phyloP scores from a whole-genome alignment of 2,888 invertebrate genomes.

The Pseudococcus jackbeardsleyi region DNA sequence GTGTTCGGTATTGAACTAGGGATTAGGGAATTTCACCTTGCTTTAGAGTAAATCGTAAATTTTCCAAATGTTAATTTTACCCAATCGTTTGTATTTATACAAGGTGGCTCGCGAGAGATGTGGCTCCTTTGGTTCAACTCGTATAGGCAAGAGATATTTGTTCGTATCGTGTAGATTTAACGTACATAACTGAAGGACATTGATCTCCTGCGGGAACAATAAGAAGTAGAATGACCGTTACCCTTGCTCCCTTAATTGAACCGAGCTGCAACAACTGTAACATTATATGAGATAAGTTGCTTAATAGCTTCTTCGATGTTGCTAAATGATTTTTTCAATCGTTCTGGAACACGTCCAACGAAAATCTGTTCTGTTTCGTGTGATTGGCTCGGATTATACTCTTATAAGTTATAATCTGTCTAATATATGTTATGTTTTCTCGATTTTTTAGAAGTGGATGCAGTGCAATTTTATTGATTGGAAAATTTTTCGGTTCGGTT shows the following conservation, averaged over 20 bases:
- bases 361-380: background rate
- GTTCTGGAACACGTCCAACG: background rate
- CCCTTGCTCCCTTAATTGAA: background rate
- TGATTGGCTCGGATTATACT: background rate
- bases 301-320: background rate
- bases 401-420: background rate
- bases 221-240: conserved; percentile 1
- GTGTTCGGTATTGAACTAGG: background rate
- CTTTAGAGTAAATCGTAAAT: background rate
- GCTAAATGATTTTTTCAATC: conserved; percentile 19
- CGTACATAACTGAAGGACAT: background rate
- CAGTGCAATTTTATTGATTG: too few species aligned
- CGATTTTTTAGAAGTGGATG: too few species aligned
- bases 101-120: background rate
- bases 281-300: conserved; percentile 7
- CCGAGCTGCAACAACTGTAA: background rate
- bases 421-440: too few species aligned
- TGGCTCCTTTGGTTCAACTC: background rate
- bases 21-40: background rate
- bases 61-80: background rate
- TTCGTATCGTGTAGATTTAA: background rate
- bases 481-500: too few species aligned
- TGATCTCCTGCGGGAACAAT: background rate
- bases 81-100: background rate
- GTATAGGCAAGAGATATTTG: background rate